Evolutionary conservation across 2,113 vertebrate genomes (phyloP).

Genomic region (Sylvietta virens): DNA sequence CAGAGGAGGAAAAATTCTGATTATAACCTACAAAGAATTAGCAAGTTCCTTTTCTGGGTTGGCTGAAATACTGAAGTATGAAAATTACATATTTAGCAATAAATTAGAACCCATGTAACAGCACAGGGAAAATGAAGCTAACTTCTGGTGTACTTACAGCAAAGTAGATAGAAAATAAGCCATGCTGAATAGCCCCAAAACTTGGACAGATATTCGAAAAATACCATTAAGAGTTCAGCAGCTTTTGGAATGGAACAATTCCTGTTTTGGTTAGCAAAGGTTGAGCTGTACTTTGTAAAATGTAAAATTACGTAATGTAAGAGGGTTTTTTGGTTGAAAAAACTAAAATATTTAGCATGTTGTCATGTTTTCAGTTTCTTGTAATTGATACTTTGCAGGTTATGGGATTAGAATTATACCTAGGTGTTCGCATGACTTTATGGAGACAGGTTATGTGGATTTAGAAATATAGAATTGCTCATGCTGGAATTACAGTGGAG

Average conservation of each 20-base stretch:
- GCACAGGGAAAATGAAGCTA: not conserved
- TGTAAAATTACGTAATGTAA: not conserved
- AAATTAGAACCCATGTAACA: not conserved
- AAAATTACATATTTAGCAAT: not conserved
- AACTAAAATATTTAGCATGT: not conserved
- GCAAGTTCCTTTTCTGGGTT: not conserved
- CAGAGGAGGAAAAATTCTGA: not conserved
- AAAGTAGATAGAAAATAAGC: not conserved
- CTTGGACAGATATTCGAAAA: not conserved
- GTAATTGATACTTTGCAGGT: not conserved
- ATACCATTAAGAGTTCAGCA: not conserved
- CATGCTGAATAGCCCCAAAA: not conserved
- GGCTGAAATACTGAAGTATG: not conserved
- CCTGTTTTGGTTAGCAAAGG: not conserved
- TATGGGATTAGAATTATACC: not conserved
- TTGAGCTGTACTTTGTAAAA: not conserved
- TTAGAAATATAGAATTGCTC: not conserved
- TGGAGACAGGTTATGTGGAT: not conserved
- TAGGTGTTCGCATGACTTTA: not conserved
- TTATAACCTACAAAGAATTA: not conserved
- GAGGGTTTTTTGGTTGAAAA: not conserved
- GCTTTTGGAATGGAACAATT: not conserved
- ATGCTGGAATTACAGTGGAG: not conserved
- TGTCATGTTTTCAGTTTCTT: not conserved
- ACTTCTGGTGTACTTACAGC: not conserved